These are phyloP conservation scores for Tapirus indicus DNA, from an alignment of 2,797 vertebrate genomes.

Conservation along the genomic window DNA sequence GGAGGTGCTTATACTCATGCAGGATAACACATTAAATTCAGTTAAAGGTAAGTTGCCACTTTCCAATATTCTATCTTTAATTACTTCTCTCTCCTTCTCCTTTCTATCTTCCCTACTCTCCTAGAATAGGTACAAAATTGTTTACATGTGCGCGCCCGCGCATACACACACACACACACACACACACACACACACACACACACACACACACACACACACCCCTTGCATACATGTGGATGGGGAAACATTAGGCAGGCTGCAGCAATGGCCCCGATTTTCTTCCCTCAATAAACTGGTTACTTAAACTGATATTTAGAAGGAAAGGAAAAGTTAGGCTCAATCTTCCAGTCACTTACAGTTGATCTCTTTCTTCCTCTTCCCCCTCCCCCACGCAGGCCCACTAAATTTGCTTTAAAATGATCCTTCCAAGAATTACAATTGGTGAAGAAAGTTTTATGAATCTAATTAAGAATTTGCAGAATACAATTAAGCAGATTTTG, in stretches of 20 bases:
- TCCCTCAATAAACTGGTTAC: not conserved
- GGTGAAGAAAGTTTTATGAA: not conserved
- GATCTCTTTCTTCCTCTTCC: not conserved
- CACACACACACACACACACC: not conserved
- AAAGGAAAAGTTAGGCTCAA: not conserved
- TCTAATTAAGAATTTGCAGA: not conserved
- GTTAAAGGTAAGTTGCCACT: not conserved
- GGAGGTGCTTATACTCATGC: not conserved
- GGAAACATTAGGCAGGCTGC: not conserved
- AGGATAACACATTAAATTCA: not conserved
- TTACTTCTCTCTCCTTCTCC: not conserved
- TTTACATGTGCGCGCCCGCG: not conserved
- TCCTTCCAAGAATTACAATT: not conserved
- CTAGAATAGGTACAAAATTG: not conserved
- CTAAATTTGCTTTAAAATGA: not conserved
- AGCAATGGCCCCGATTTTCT: not conserved
- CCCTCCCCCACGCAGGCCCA: not conserved
- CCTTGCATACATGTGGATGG: not conserved
- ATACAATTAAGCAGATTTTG: not conserved
- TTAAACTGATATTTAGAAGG: not conserved
- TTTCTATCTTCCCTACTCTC: not conserved
- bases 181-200: accelerated
- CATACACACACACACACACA: not conserved
- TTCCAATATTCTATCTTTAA: not conserved
- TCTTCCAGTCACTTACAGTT: not conserved